Evolutionary conservation across 2,113 vertebrate species (phyloP).

Genomic region (Dicerorhinus sumatrensis): DNA sequence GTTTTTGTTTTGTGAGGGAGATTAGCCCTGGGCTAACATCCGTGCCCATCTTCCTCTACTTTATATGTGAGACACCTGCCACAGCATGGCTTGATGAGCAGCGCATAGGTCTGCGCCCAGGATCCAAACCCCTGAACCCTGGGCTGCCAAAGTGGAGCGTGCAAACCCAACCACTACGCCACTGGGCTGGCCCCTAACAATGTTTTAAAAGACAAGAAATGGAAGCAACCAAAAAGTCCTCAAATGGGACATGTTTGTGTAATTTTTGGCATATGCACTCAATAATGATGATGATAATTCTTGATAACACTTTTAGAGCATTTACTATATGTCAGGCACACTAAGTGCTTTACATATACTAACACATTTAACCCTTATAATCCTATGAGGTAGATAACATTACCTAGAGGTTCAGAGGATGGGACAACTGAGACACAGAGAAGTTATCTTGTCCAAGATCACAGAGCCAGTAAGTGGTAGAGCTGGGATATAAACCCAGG

Average conservation of each 20-base stretch:
- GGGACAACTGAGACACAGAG: conserved; percentile 50
- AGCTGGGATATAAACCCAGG: conserved; percentile 68
- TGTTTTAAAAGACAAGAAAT: conserved; percentile 22
- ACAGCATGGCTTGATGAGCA: too few species aligned
- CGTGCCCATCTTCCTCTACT: too few species aligned
- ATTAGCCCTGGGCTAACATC: too few species aligned
- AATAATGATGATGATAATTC: neutral
- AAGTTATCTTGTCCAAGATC: conserved; percentile 32
- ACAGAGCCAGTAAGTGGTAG: conserved; percentile 51
- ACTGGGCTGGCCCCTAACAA: neutral
- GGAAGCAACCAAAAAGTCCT: conserved; percentile 21
- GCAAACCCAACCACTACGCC: too few species aligned
- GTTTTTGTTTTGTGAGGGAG: too few species aligned
- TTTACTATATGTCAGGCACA: conserved; percentile 52
- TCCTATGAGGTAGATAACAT: neutral
- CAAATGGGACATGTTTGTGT: neutral
- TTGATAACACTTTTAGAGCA: conserved; percentile 40
- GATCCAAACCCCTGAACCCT: too few species aligned
- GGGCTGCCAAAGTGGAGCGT: too few species aligned
- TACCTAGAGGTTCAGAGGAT: conserved; percentile 31
- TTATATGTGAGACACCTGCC: too few species aligned
- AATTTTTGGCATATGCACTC: conserved; percentile 5
- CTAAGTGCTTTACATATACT: neutral
- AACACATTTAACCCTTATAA: conserved; percentile 14
- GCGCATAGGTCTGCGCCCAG: too few species aligned